Evolutionary conservation across 1,140 invertebrate genomes (phyloP).

Genomic region (Gerris buenoi): DNA sequence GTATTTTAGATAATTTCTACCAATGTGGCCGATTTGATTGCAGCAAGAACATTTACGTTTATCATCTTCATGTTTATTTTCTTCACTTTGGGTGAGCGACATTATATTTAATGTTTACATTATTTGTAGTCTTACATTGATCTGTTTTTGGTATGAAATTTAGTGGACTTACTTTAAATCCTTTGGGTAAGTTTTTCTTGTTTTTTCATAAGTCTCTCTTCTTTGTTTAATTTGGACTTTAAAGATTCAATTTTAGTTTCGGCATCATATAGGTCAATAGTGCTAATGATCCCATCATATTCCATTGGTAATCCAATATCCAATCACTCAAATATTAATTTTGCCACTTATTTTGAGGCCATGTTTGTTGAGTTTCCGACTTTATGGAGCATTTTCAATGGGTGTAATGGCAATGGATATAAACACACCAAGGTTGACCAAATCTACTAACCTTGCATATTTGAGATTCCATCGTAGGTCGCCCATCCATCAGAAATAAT

Average conservation of each 20-base stretch:
- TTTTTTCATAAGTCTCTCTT: background rate
- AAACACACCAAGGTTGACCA: no score
- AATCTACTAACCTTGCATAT: no score
- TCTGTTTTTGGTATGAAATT: background rate
- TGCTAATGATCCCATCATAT: background rate
- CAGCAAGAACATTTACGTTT: background rate
- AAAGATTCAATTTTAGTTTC: background rate
- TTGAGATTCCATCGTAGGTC: no score
- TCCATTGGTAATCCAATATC: background rate
- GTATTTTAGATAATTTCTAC: background rate
- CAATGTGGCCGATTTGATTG: background rate
- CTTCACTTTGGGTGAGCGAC: background rate
- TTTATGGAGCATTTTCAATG: background rate
- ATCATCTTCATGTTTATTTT: no score
- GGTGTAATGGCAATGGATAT: no score
- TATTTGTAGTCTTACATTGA: background rate
- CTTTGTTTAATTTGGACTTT: background rate
- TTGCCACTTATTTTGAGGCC: background rate
- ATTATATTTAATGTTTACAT: background rate
- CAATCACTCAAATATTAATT: background rate
- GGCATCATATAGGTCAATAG: background rate
- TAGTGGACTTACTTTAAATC: no score
- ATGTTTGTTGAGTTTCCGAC: background rate
- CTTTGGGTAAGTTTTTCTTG: background rate
- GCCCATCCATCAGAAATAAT: no score